Evolutionary conservation across 2,888 invertebrate species (phyloP), one percentile per base, ranked within the genome.

Genomic region (Caprella mutica): DNA sequence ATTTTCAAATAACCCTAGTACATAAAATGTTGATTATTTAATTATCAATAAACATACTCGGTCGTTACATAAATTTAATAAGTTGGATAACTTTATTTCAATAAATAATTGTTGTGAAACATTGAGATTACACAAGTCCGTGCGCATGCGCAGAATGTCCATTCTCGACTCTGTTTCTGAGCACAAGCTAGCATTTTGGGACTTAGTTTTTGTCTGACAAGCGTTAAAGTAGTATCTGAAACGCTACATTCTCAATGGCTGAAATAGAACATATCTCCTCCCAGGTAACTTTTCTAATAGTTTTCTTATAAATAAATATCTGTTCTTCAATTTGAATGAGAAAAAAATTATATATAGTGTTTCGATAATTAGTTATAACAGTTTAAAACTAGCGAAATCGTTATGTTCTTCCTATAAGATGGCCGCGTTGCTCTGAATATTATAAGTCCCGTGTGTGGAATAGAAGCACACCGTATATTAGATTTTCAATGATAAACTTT

Each of bases 131-230:
- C n/a, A n/a, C n/a, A 48, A 48, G 48, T 48, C 29, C 17, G 29
- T 6, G 55, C 55, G 55, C 55, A 55, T 55, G 55, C 55, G 55
- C 46, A 30, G 44, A 33, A 44, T 27, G 23, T 12, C 55, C 30
- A 24, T 43, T 55, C 27, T 30, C 55, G 55, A 55, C 55, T 55
- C 55, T 55, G 55, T 55, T 46, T 55, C 55, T 46, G 55, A 48
- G 48, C 48, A 21, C 6, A 6, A n/a, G 6, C 8, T 21, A 27
- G 12, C 29, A 19, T 21, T n/a, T 48, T 48, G 27, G n/a, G 48
- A 48, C 48, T 29, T 48, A 30, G 48, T 48, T 48, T 48, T 30
- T 48, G 48, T 21, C 48, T 27, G n/a, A 30, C 48, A 30, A 12
- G 17, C n/a, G 33, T 19, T 17, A 48, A 21, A 14, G 5, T n/a